These are phyloP conservation scores for Dasysyrphus tricinctus DNA, from an alignment of 2,888 invertebrate genomes.

Conservation along the genomic window DNA sequence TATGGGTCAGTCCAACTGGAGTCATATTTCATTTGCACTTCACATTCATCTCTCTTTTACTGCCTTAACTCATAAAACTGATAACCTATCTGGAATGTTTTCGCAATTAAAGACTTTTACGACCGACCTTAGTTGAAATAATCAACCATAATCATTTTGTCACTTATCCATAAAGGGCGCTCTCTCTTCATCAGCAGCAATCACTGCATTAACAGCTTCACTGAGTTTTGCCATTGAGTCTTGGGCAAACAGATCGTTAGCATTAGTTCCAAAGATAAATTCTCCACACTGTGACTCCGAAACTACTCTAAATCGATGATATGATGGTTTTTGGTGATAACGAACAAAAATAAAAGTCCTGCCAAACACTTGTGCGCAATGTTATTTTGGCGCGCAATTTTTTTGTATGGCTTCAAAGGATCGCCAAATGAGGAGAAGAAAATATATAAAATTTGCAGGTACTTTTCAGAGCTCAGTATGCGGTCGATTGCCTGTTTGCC, in stretches of 20 bases:
- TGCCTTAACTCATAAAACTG: background rate
- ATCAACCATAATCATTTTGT: slow-evolving; percentile 43
- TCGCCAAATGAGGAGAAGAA: slow-evolving; percentile 13
- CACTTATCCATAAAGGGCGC: slow-evolving; percentile 10
- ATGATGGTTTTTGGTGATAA: slow-evolving; percentile 20
- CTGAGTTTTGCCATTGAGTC: slow-evolving; percentile 26
- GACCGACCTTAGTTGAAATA: slow-evolving; percentile 1
- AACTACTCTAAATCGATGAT: slow-evolving; percentile 30
- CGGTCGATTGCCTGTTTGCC: slow-evolving; percentile 51
- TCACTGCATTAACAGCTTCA: slow-evolving; percentile 54
- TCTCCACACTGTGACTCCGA: slow-evolving; percentile 15
- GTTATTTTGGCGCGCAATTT: slow-evolving; percentile 66
- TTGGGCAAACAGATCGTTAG: slow-evolving; percentile 11
- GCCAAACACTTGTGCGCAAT: slow-evolving; percentile 44
- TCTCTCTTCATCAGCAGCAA: background rate
- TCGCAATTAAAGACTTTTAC: slow-evolving; percentile 32
- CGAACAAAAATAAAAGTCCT: background rate
- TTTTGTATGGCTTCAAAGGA: background rate
- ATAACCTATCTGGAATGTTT: slow-evolving; percentile 26
- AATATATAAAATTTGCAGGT: slow-evolving; percentile 52
- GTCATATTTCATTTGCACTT: background rate
- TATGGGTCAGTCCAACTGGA: background rate
- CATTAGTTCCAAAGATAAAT: slow-evolving; percentile 32
- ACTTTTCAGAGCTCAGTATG: slow-evolving; percentile 51
- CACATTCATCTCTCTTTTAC: background rate